phyloP scores from a whole-genome alignment of 2,113 vertebrate species.

The Circaetus gallicus region DNA sequence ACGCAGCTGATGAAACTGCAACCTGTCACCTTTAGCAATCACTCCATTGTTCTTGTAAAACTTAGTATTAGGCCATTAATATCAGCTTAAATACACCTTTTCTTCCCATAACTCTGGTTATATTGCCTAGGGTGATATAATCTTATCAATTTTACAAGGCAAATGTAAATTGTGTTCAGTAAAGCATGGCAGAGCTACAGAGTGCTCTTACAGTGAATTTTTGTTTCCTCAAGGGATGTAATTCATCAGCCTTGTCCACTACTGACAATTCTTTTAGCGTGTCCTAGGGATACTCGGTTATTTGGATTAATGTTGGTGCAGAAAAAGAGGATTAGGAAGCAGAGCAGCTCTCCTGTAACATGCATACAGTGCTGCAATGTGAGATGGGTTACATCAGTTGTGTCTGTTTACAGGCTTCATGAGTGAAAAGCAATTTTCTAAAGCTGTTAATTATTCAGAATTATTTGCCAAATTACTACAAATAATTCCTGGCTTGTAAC shows the following conservation, averaged over 20 bases:
- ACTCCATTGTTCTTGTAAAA: fast-evolving
- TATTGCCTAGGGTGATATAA: fast-evolving
- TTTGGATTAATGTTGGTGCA: background rate
- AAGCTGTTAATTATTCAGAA: background rate
- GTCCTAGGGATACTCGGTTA: background rate
- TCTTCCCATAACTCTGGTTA: fast-evolving
- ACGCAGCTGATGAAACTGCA: fast-evolving
- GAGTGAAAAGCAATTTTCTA: background rate
- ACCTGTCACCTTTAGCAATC: background rate
- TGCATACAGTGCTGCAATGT: fast-evolving
- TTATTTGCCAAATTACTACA: background rate
- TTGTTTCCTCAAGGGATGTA: background rate
- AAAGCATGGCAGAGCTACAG: background rate
- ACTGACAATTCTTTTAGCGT: background rate
- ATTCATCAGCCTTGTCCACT: background rate
- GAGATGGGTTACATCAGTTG: background rate
- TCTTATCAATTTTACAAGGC: background rate
- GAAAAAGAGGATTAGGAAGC: background rate
- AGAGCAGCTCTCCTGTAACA: background rate
- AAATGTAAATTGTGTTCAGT: fast-evolving
- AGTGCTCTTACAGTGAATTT: background rate
- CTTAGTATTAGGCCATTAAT: fast-evolving
- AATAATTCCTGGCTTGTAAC: background rate
- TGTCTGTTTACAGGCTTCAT: background rate
- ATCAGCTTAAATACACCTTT: fast-evolving